Base-by-base conservation (phyloP, 2,888 invertebrate species). In the Xestia rhomboidea region DNA sequence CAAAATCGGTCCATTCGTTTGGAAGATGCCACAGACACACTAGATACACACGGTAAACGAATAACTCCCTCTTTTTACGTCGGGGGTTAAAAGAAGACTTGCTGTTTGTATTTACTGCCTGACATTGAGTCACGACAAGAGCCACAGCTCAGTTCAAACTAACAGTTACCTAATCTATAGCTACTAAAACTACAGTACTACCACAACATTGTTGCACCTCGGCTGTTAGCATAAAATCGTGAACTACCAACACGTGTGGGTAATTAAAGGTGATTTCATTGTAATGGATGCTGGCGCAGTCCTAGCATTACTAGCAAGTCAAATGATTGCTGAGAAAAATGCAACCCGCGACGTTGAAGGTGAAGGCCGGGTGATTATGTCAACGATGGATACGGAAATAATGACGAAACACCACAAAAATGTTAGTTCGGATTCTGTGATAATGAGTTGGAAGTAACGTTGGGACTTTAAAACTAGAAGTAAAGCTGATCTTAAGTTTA, bases 361-460 rank as follows among this genome's bases (percentile, higher is more conserved):
- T 87, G 88, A 88, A 89, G 89, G 88, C 69, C 75, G 30, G 49
- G 1, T 34, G 77, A 78, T 87, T 79, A 81, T 82, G 76, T 82
- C 88, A 84, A 70, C 75, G 57, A 72, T 73, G 71, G 13, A 68
- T 68, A 69, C 74, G 62, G 66, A 77, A 69, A 68, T 51, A 46
- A 70, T 77, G 70, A 76, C 30, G 66, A 69, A 67, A 41, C 44
- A 41, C 41, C 18, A 46, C 8, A 54, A 54, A 76, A 38, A 44
- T 51, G 30, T 34, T 24, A 27, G 11, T 66, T 66, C 11, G 13
- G 10, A 49, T 57, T 75, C 44, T 81, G n/a, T 27, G 80, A 24
- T n/a, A 30, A 18, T n/a, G 0, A 15, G 41, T 44, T 72, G 44
- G 5, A 63, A 54, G 30, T 73, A 46, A 11, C 5, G 2, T 54